These are phyloP conservation scores for Sapayoa aenigma DNA, from an alignment of 2,113 vertebrate species.

Conservation along the genomic window DNA sequence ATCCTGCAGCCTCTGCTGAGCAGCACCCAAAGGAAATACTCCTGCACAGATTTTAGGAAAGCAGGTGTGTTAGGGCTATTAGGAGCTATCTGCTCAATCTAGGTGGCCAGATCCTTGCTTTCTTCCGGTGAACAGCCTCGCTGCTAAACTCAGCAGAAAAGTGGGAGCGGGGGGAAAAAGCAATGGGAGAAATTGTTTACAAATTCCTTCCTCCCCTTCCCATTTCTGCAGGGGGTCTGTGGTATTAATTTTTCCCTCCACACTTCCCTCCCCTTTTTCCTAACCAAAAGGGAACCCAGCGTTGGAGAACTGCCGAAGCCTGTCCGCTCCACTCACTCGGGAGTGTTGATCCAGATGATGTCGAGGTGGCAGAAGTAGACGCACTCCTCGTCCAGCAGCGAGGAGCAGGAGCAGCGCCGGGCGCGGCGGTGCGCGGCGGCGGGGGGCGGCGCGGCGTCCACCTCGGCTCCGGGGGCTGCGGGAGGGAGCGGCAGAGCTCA, in stretches of 20 bases:
- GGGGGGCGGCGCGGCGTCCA: background rate
- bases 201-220: background rate
- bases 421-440: slow-evolving; percentile 71
- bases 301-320: background rate
- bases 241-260: background rate
- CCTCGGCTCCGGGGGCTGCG: slow-evolving; percentile 39
- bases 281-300: background rate
- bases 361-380: slow-evolving; percentile 98
- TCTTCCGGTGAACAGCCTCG: background rate
- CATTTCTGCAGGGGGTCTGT: background rate
- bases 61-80: background rate
- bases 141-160: background rate
- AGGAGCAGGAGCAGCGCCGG: slow-evolving; percentile 93
- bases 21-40: background rate
- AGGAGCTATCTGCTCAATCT: background rate
- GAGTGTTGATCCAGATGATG: slow-evolving; percentile 99
- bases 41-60: background rate
- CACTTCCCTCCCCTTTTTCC: background rate
- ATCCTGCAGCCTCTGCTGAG: background rate
- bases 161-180: background rate
- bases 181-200: background rate
- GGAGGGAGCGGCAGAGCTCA: slow-evolving; percentile 29
- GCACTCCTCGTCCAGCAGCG: slow-evolving; percentile 92
- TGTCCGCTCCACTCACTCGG: slow-evolving; percentile 77
- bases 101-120: background rate